Conservation (phyloP, 1,140 invertebrate genomes). For the Cydia fagiglandana region DNA sequence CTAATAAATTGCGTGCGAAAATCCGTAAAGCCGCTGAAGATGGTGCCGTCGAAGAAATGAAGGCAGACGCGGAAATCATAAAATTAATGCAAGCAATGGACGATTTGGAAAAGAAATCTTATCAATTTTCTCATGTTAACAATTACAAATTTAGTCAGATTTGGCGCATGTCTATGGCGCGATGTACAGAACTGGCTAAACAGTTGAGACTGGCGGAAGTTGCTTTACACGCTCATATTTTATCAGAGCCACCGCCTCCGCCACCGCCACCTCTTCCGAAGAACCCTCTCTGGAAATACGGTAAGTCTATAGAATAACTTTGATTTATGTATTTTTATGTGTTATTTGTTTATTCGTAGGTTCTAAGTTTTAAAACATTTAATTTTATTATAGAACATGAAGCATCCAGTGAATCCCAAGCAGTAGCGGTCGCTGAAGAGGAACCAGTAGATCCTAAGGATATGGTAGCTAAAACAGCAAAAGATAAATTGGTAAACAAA, state of each 20-base stretch:
- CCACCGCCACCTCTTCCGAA: constrained; percentile 55
- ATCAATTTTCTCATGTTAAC: constrained; percentile 81
- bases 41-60: constrained; percentile 79
- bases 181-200: constrained; percentile 46
- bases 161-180: constrained; percentile 63
- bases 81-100: constrained; percentile 83
- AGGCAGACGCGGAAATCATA: constrained; percentile 81
- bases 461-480: constrained; percentile 49
- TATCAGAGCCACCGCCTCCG: constrained; percentile 63
- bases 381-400: constrained; percentile 48
- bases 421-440: constrained; percentile 6
- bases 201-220: constrained; percentile 58
- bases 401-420: constrained; percentile 50
- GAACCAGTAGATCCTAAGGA: constrained; percentile 41
- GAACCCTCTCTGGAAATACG: constrained; percentile 60
- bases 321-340: background rate
- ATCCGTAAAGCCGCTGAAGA: constrained; percentile 80
- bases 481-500: constrained; percentile 61
- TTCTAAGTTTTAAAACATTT: background rate
- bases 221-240: constrained; percentile 63
- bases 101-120: constrained; percentile 83
- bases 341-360: background rate
- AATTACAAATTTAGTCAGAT: constrained; percentile 73
- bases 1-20: constrained; percentile 83
- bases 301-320: constrained; percentile 39